Evolutionary conservation across 1,140 invertebrate species (phyloP), one percentile per base, ranked within the genome.

Genomic region (Lordiphosa collinella): DNA sequence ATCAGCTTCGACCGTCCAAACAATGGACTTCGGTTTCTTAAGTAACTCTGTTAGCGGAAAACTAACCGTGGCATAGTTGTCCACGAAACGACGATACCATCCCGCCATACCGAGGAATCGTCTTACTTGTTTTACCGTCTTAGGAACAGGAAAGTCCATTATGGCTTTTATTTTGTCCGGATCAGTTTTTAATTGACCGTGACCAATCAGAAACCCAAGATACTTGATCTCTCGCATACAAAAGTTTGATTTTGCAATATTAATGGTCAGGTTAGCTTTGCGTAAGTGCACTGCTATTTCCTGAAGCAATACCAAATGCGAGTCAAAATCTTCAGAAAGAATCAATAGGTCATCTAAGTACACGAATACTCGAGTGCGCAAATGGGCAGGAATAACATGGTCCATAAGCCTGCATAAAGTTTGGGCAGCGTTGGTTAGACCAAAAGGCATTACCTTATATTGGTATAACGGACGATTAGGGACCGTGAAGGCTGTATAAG

Each of bases 401-500:
- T 36, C 32, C 13, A 18, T 14, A n/a, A 18, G 4, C n/a, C 47
- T 31, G 7, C 4, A 49, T 10, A 36, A 22, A 31, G 47, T 49
- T 16, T 49, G 14, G 1, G 47, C 13, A 9, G 31, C 13, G 4
- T 49, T 49, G 32, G 14, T 18, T 7, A 47, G 32, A 6, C 47
- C 47, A 14, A 49, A 49, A 3, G 47, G 32, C 47, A 49, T 22
- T 2, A 16, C 34, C 16, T 49, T 49, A 6, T 49, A 49, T 36
- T 49, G 47, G 16, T 49, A 35, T 2, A 49, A 8, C 4, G 47
- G n/a, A 7, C 32, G n/a, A 14, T 49, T 51, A 3, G 29, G 25
- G 31, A 53, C 41, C 4, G 22, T 31, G n/a, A 22, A 53, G 0
- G 25, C 50, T 31, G 32, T 34, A 34, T 34, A 34, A 10, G 8